Evolutionary conservation across 1,140 invertebrate genomes (phyloP).

Genomic region (Drosophila sp.): DNA sequence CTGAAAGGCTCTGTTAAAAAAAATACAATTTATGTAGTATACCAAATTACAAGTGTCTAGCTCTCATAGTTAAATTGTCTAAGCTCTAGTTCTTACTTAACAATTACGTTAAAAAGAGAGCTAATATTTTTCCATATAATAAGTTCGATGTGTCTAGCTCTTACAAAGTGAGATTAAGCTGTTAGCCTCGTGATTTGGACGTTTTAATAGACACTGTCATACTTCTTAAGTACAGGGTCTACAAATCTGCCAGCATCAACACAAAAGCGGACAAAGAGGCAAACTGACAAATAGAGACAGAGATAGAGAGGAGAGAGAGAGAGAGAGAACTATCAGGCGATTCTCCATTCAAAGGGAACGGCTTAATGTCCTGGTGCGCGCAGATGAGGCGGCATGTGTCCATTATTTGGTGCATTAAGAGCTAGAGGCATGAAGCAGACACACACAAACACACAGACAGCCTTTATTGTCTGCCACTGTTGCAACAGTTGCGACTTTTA

Average conservation of each 20-base stretch:
- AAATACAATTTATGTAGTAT: no score
- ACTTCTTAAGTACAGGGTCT: neutral
- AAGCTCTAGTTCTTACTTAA: no score
- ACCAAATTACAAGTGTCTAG: no score
- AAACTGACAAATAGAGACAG: constrained; percentile 1
- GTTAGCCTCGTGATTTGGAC: no score
- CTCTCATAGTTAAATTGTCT: no score
- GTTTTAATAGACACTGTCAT: no score
- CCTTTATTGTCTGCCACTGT: constrained; percentile 62
- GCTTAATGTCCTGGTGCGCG: constrained; percentile 49
- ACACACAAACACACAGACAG: constrained; percentile 49
- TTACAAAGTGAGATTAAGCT: no score
- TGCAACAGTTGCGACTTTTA: constrained; percentile 72
- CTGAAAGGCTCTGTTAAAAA: no score
- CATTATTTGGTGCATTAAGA: constrained; percentile 54
- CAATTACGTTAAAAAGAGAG: no score
- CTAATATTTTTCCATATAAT: neutral
- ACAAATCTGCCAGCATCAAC: constrained; percentile 35
- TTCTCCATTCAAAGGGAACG: constrained; percentile 42
- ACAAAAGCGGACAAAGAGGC: constrained; percentile 12
- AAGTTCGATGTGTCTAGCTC: neutral
- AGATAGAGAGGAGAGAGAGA: neutral
- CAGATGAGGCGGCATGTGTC: constrained; percentile 49
- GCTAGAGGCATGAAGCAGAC: constrained; percentile 4
- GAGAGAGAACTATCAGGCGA: constrained; percentile 7